A percentile compares a stretch with the other conserved stretches of the same genome.
Evolutionary conservation across 1,140 invertebrate genomes (phyloP).

Genomic region (Brachionus calyciflorus): DNA sequence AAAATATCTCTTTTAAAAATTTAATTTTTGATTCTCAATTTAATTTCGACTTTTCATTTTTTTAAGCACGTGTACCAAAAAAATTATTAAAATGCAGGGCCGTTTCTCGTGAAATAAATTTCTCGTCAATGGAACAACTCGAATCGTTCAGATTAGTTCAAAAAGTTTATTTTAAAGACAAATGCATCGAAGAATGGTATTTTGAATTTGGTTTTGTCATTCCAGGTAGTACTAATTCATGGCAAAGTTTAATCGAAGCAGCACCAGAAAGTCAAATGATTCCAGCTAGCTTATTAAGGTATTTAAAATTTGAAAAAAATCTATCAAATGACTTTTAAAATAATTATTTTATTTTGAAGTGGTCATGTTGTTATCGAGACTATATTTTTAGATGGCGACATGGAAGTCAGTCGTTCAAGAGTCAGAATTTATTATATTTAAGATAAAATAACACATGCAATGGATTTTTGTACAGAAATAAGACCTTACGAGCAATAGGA

Average conservation of each 20-base stretch:
- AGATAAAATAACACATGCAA: constrained; percentile 49
- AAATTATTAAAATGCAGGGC: constrained; percentile 90
- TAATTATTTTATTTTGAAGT: constrained; percentile 67
- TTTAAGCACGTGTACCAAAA: constrained; percentile 81
- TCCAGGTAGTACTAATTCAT: constrained; percentile 96
- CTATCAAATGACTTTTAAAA: too few relatives aligned
- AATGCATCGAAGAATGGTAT: constrained; percentile 81
- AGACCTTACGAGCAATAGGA: too few relatives aligned
- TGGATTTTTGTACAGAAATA: too few relatives aligned
- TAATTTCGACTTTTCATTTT: too few relatives aligned
- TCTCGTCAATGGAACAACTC: constrained; percentile 91
- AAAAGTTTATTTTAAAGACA: constrained; percentile 74
- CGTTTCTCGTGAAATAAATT: constrained; percentile 95
- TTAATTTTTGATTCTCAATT: too few relatives aligned
- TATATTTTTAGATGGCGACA: constrained; percentile 92
- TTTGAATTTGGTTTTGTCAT: constrained; percentile 99
- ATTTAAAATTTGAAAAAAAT: too few relatives aligned
- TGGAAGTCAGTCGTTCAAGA: constrained; percentile 87
- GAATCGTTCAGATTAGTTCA: constrained; percentile 95
- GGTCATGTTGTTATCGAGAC: constrained; percentile 98
- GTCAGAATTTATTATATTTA: constrained; percentile 93
- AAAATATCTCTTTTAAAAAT: too few relatives aligned
- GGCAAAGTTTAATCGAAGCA: constrained; percentile 95
- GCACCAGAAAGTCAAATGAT: constrained; percentile 99
- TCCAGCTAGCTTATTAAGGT: constrained; percentile 93